These are phyloP conservation scores for Catharus bicknelli DNA, from an alignment of 2,113 vertebrate species.

Conservation along the genomic window DNA sequence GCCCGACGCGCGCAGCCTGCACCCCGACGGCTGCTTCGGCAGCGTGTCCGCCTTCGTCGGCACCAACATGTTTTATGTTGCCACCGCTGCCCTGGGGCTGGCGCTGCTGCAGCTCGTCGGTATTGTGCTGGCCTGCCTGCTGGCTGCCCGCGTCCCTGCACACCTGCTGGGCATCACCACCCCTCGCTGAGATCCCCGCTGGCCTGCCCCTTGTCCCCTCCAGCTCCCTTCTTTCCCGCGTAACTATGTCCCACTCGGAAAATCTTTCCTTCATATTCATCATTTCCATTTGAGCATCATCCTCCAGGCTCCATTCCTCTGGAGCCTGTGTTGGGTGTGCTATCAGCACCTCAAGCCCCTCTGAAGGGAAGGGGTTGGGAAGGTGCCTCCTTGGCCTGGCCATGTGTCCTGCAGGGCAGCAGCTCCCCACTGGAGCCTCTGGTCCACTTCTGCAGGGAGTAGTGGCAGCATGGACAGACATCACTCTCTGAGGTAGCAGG, in stretches of 20 bases:
- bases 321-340: background rate
- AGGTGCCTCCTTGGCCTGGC: background rate
- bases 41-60: slow-evolving; percentile 83
- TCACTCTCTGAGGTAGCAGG: background rate
- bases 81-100: slow-evolving; percentile 80
- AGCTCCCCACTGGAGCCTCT: background rate
- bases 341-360: background rate
- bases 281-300: background rate
- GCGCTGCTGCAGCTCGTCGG: slow-evolving; percentile 81
- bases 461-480: background rate
- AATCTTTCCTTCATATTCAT: background rate
- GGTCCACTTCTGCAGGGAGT: accelerated
- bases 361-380: background rate
- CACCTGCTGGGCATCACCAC: background rate
- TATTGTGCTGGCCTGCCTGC: slow-evolving; percentile 79
- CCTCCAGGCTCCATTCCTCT: background rate
- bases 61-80: slow-evolving; percentile 83
- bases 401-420: accelerated
- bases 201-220: background rate
- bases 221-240: background rate
- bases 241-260: background rate
- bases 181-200: background rate
- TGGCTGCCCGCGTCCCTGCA: slow-evolving; percentile 70
- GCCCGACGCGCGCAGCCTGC: slow-evolving; percentile 61
- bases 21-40: slow-evolving; percentile 81